Conservation (phyloP, 2,888 invertebrate genomes). For the Pediacus dermestoides region DNA sequence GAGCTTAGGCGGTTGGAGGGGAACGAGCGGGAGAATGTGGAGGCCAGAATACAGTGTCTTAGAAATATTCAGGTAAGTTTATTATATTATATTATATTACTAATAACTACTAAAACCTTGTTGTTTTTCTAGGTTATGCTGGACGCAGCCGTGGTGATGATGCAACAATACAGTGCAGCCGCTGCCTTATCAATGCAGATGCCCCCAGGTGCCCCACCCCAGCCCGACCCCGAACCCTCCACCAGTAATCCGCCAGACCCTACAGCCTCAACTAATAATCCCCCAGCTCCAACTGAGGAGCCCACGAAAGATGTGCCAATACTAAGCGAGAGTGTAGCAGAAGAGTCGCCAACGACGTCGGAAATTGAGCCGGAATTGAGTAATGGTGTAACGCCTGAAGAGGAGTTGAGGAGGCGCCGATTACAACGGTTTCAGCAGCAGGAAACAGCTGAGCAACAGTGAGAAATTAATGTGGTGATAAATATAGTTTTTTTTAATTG, state of each 20-base stretch:
- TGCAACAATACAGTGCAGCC: conserved; percentile 86
- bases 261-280: conserved; percentile 10
- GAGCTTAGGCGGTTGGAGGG: conserved; percentile 89
- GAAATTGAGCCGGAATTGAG: conserved; percentile 8
- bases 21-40: conserved; percentile 78
- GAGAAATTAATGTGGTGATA: neutral
- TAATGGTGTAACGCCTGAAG: conserved; percentile 49
- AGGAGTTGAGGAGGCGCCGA: conserved; percentile 72
- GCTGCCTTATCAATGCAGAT: conserved; percentile 50
- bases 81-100: neutral
- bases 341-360: neutral
- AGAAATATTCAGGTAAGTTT: conserved; percentile 61
- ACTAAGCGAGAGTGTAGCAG: neutral
- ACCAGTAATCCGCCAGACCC: conserved; percentile 14
- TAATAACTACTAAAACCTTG: conserved; percentile 40
- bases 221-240: conserved; percentile 47
- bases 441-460: no score
- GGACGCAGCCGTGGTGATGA: conserved; percentile 89
- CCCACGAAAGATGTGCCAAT: conserved; percentile 2
- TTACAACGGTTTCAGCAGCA: conserved; percentile 65
- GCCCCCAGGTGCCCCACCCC: conserved; percentile 49
- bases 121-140: conserved; percentile 65
- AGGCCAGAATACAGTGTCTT: conserved; percentile 82
- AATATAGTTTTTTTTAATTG: neutral
- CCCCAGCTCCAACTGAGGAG: conserved; percentile 21